A percentile compares a stretch with the other conserved stretches of the same genome.
phyloP scores from a whole-genome alignment of 2,888 invertebrate genomes.

The Matsumyia berberina region DNA sequence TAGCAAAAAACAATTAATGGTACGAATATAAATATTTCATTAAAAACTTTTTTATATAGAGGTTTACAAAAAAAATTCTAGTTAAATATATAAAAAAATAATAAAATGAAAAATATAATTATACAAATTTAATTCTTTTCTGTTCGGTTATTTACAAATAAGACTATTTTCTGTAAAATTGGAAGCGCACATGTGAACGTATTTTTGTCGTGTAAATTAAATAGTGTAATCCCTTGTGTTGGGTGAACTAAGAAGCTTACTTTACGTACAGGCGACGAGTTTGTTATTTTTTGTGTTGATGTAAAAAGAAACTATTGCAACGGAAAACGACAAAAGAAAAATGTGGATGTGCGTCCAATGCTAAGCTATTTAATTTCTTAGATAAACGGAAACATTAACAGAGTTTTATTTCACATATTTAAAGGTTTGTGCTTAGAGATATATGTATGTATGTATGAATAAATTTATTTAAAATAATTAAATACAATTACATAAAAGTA shows the following conservation, averaged over 20 bases:
- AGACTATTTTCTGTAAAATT: constrained; percentile 41
- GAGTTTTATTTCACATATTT: constrained; percentile 20
- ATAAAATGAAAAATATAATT: constrained; percentile 43
- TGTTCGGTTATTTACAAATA: constrained; percentile 58
- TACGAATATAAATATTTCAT: constrained; percentile 55
- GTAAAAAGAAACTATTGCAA: constrained; percentile 5
- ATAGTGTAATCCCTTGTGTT: neutral
- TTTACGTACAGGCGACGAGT: neutral
- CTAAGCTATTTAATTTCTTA: neutral
- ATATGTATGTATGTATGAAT: constrained; percentile 45
- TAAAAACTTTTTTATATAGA: constrained; percentile 34
- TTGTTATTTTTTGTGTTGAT: neutral
- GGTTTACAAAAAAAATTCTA: constrained; percentile 39
- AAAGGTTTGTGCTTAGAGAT: constrained; percentile 53
- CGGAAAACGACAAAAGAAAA: neutral
- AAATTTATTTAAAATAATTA: constrained; percentile 61
- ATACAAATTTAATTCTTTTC: constrained; percentile 42
- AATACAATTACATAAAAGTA: constrained; percentile 54
- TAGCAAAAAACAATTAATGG: constrained; percentile 32
- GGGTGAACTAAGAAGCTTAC: neutral
- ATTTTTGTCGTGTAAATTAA: constrained; percentile 10
- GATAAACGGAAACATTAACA: constrained; percentile 10
- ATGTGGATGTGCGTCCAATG: constrained; percentile 15
- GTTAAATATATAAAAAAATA: constrained; percentile 51
- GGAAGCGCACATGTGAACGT: constrained; percentile 23